Evolutionary conservation across 2,797 vertebrate species (phyloP).

Genomic region (Helostoma temminkii): DNA sequence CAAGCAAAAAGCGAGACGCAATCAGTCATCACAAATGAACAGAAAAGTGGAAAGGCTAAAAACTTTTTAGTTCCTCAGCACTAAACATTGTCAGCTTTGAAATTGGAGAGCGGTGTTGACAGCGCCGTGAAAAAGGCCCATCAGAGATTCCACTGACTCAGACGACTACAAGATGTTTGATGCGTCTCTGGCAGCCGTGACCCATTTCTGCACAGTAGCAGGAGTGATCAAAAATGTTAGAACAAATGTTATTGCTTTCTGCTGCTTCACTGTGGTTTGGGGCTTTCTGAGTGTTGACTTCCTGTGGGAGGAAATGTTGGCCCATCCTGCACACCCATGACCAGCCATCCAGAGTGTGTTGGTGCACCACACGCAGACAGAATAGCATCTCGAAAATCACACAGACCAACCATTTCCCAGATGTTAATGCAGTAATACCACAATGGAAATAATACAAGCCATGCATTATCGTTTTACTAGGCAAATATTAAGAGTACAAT

Average conservation of each 20-base stretch:
- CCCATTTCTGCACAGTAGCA: slow-evolving; percentile 70
- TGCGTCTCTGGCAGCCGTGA: slow-evolving; percentile 72
- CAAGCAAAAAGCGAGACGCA: slow-evolving; percentile 45
- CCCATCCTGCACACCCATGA: slow-evolving; percentile 59
- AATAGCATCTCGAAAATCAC: slow-evolving; percentile 38
- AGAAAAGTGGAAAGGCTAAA: slow-evolving; percentile 55
- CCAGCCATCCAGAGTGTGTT: slow-evolving; percentile 25
- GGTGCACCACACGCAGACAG: slow-evolving; percentile 39
- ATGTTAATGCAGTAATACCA: slow-evolving; percentile 45
- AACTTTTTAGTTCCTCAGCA: slow-evolving; percentile 64
- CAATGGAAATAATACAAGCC: slow-evolving; percentile 21
- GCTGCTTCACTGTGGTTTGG: slow-evolving; percentile 53
- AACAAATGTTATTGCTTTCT: slow-evolving; percentile 66
- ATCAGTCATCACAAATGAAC: slow-evolving; percentile 65
- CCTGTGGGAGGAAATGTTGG: slow-evolving; percentile 59
- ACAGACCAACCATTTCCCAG: slow-evolving; percentile 37
- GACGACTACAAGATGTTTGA: slow-evolving; percentile 59
- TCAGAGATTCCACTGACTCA: slow-evolving; percentile 70
- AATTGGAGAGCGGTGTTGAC: slow-evolving; percentile 46
- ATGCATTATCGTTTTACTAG: neutral
- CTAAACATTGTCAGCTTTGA: slow-evolving; percentile 63
- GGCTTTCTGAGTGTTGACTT: slow-evolving; percentile 60
- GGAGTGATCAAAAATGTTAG: slow-evolving; percentile 69
- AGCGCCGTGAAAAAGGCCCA: slow-evolving; percentile 59
- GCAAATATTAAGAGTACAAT: no score